These are phyloP conservation scores for Manis crassicaudata DNA, from an alignment of 2,797 vertebrate genomes.

Conservation along the genomic window DNA sequence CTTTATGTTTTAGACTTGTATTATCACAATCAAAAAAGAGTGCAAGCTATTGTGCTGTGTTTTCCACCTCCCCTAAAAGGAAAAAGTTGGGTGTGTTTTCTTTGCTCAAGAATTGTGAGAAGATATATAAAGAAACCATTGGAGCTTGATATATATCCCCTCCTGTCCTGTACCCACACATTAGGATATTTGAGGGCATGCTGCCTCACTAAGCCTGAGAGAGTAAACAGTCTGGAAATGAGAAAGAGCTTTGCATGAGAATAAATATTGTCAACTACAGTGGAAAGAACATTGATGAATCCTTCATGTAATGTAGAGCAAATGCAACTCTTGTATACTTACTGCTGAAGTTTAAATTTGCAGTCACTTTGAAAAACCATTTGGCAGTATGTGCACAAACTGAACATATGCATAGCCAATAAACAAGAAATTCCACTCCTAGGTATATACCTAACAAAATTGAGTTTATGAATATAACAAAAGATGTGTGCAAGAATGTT, in stretches of 20 bases:
- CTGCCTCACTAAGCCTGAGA: background rate
- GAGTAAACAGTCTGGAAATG: background rate
- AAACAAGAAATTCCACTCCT: background rate
- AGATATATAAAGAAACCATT: background rate
- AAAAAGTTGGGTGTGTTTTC: background rate
- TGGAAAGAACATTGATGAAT: background rate
- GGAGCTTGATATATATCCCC: background rate
- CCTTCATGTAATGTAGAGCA: background rate
- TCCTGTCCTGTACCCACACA: background rate
- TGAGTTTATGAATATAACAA: background rate
- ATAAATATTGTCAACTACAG: background rate
- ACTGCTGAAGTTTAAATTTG: background rate
- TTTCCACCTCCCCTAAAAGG: background rate
- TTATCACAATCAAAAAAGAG: background rate
- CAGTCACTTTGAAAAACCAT: background rate
- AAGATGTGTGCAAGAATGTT: background rate
- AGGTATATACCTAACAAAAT: background rate
- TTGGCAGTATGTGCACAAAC: background rate
- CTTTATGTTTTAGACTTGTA: background rate
- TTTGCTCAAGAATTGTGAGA: background rate
- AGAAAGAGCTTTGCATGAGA: background rate
- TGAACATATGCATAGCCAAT: background rate
- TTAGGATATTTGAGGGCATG: background rate
- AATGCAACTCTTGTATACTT: background rate
- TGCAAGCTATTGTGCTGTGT: background rate